Evolutionary conservation across 2,888 invertebrate species (phyloP).

Genomic region (Tyria jacobaeae): DNA sequence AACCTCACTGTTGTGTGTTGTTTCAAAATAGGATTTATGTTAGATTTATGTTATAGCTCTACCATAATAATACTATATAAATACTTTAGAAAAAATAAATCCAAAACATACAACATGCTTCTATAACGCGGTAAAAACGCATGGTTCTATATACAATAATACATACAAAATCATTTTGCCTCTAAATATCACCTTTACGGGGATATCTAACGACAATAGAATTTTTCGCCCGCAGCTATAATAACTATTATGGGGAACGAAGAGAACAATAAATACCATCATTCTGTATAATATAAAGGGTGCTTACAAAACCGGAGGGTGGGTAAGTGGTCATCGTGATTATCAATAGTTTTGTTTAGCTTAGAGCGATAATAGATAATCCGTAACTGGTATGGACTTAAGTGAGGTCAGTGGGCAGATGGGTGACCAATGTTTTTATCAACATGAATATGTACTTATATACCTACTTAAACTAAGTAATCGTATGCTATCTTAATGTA

Average conservation of each 20-base stretch:
- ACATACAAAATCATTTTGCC: conserved; percentile 29
- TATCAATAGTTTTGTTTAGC: conserved; percentile 32
- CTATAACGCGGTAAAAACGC: no score
- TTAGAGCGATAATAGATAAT: conserved; percentile 24
- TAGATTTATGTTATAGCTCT: no score
- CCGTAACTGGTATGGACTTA: conserved; percentile 8
- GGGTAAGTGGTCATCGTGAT: conserved; percentile 32
- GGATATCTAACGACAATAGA: conserved; percentile 43
- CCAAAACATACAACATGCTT: no score
- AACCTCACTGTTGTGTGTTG: no score
- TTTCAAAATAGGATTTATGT: no score
- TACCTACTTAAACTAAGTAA: background rate
- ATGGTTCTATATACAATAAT: no score
- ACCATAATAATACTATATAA: no score
- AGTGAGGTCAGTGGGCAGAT: conserved; percentile 9
- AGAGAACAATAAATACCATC: conserved; percentile 41
- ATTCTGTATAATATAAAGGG: conserved; percentile 33
- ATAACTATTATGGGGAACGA: conserved; percentile 20
- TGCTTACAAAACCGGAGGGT: conserved; percentile 16
- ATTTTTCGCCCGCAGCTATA: conserved; percentile 39
- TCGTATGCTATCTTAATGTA: background rate
- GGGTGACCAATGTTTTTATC: conserved; percentile 6
- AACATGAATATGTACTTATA: background rate
- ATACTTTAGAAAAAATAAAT: no score
- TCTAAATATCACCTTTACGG: conserved; percentile 27